phyloP scores from a whole-genome alignment of 2,888 invertebrate species.

The Panzeria rudis region DNA sequence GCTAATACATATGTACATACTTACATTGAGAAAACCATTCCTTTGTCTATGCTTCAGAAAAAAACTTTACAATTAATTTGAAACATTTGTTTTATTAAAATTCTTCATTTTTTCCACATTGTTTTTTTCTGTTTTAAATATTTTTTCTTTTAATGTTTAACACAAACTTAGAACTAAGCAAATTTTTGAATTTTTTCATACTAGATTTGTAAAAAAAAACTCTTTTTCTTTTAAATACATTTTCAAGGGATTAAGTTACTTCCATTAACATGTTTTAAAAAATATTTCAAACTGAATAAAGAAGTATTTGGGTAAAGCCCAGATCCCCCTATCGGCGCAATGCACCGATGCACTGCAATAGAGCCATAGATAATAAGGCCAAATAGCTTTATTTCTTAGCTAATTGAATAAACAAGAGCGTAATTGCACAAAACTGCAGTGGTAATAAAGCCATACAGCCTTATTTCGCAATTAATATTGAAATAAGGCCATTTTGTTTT shows the following conservation, averaged over 20 bases:
- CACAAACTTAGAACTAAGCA: slow-evolving; percentile 59
- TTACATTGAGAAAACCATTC: too few relatives aligned
- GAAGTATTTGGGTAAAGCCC: too few relatives aligned
- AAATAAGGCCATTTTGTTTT: too few relatives aligned
- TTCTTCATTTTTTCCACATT: slow-evolving; percentile 13
- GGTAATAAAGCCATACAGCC: too few relatives aligned
- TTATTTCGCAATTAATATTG: too few relatives aligned
- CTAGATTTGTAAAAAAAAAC: neutral
- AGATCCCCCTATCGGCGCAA: too few relatives aligned
- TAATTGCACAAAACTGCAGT: too few relatives aligned
- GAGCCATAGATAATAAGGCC: too few relatives aligned
- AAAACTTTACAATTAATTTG: neutral
- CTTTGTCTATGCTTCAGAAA: neutral
- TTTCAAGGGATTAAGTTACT: neutral
- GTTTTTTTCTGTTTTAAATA: slow-evolving; percentile 21
- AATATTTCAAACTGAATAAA: neutral
- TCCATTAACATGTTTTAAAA: neutral
- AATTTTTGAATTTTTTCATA: slow-evolving; percentile 12
- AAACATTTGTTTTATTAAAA: slow-evolving; percentile 49
- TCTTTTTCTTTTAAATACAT: neutral
- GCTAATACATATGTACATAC: too few relatives aligned
- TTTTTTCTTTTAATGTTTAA: slow-evolving; percentile 50
- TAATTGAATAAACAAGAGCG: too few relatives aligned
- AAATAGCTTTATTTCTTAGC: too few relatives aligned
- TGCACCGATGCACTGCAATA: too few relatives aligned